Base-by-base conservation (phyloP, 2,113 vertebrate genomes). In the Chionis minor region DNA sequence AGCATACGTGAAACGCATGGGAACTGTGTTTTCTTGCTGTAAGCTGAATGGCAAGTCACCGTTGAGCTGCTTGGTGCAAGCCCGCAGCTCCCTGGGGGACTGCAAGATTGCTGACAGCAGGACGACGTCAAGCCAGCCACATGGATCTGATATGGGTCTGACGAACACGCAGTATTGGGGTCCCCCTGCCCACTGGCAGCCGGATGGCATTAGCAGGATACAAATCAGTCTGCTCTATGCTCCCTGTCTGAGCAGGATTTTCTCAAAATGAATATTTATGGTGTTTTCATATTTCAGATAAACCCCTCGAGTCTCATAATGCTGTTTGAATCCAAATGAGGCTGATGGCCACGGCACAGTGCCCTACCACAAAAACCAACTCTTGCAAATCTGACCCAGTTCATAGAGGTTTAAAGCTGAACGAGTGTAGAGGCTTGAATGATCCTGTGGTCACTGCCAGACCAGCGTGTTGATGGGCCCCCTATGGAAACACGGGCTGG, bases 251-350 rank as follows among this genome's bases (percentile, higher is more conserved):
- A 96, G 86, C 79, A 69, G 94, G 56, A 87, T 97, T 96, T 95
- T 94, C 54, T 58, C 73, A 87, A 82, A 93, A 96, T 93, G 47
- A 93, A 35, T 97, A 93, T 96, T 96, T 92, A 94, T 97, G 81
- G 61, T 91, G 77, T 93, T 95, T 94, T 91, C 85, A 75, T 93
- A 92, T 94, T 97, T 97, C 93, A 92, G 90, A 88, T 96, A 87
- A 93, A 85, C 81, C 93, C 77, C 94, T 90, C 0, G 81, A 94
- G 93, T 61, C 91, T 90, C 81, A 54, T 94, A 93, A 92, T 33
- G 87, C 23, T 86, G 90, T 87, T 90, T 78, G 94, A 97, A 92
- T 91, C 82, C 61, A 89, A 93, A 92, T 90, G 93, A 96, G 82
- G 82, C 86, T 93, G 94, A 92, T 94, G 90, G 86, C 83, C 23